These are phyloP conservation scores for Drosophila pseudotalamancana DNA, from an alignment of 2,888 invertebrate species.

Conservation along the genomic window DNA sequence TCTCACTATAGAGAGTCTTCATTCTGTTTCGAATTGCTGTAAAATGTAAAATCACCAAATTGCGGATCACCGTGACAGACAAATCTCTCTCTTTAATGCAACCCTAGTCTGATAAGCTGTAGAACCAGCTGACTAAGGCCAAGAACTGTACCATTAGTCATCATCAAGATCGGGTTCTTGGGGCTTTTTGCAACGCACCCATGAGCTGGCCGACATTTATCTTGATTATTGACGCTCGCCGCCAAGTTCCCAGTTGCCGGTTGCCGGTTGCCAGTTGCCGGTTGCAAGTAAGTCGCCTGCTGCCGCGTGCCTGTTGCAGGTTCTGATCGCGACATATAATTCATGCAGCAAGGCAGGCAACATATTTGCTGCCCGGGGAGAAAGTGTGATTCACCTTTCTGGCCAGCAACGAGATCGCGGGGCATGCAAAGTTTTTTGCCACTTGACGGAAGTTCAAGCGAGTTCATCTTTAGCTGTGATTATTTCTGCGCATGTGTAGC, in stretches of 20 bases:
- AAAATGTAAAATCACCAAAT: conserved; percentile 24
- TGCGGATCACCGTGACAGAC: conserved; percentile 58
- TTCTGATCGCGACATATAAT: conserved; percentile 69
- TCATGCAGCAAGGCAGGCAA: conserved; percentile 56
- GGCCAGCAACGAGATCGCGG: conserved; percentile 6
- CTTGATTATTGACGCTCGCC: conserved; percentile 70
- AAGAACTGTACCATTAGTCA: conserved; percentile 69
- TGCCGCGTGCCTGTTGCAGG: conserved; percentile 13
- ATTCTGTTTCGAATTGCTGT: conserved; percentile 5
- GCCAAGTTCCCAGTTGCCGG: conserved; percentile 19
- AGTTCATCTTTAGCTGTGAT: conserved; percentile 57
- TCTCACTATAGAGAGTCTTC: conserved; percentile 31
- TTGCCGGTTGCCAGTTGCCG: background rate
- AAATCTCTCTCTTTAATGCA: conserved; percentile 46
- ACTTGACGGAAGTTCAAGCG: conserved; percentile 63
- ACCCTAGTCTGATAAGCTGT: conserved; percentile 52
- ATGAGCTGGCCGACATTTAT: conserved; percentile 69
- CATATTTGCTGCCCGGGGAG: conserved; percentile 46
- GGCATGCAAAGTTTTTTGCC: conserved; percentile 47
- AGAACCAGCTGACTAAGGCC: conserved; percentile 71
- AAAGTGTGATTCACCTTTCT: conserved; percentile 74
- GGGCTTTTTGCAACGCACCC: conserved; percentile 71
- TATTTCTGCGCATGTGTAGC: conserved; percentile 66
- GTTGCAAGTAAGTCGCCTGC: conserved; percentile 1
- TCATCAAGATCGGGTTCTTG: conserved; percentile 56